Evolutionary conservation across 2,113 vertebrate genomes (phyloP).

Genomic region (Thamnaconus septentrionalis): DNA sequence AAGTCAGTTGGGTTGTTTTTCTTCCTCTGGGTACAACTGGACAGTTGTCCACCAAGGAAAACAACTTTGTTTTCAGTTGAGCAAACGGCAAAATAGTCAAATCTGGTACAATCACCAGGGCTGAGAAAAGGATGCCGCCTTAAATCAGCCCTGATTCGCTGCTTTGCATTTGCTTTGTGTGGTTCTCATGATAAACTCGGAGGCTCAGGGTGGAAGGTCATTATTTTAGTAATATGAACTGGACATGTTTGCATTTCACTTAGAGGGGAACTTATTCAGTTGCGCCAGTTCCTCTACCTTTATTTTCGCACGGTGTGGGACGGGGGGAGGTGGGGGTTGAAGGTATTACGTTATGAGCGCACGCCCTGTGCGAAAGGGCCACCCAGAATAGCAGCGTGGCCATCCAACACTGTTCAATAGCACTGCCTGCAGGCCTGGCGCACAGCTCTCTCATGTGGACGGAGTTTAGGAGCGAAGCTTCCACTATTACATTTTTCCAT

Average conservation of each 20-base stretch:
- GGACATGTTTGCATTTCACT: constrained; percentile 3
- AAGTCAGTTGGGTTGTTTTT: too few species aligned
- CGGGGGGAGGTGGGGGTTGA: neutral
- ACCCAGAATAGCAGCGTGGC: constrained; percentile 30
- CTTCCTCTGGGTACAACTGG: too few species aligned
- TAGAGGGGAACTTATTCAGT: constrained; percentile 9
- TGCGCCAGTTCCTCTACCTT: constrained; percentile 5
- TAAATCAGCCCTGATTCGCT: neutral
- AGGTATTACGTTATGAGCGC: neutral
- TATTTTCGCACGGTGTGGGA: constrained; percentile 11
- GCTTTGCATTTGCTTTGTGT: neutral
- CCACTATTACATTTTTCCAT: constrained; percentile 36
- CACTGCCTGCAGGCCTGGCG: constrained; percentile 11
- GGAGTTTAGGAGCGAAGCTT: constrained; percentile 15
- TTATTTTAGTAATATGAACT: constrained; percentile 31
- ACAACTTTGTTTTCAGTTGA: too few species aligned
- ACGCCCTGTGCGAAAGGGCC: constrained; percentile 14
- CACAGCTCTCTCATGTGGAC: neutral
- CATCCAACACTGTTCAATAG: neutral
- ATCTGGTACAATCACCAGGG: too few species aligned
- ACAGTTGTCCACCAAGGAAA: too few species aligned
- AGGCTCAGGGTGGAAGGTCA: constrained; percentile 15
- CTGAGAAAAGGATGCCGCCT: too few species aligned
- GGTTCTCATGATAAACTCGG: constrained; percentile 3
- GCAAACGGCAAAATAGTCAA: too few species aligned